A percentile compares a stretch with the other conserved stretches of the same genome.
Conservation (phyloP, 2,113 vertebrate genomes). For the Chionodraco myersi region DNA sequence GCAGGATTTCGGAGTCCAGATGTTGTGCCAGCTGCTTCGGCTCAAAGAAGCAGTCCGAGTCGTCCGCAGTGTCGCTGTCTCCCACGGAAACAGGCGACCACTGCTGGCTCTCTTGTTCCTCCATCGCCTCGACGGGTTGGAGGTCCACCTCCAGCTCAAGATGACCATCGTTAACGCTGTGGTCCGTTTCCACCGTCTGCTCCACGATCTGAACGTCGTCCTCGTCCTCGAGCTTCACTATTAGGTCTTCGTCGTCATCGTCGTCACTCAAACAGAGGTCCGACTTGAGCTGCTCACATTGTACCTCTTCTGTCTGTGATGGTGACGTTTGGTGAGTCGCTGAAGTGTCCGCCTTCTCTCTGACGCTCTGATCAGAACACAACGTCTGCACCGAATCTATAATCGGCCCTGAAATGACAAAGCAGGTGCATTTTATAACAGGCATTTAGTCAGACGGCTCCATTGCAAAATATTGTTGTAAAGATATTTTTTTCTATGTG, state of each 20-base stretch:
- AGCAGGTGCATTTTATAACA: neutral
- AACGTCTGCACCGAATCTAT: constrained; percentile 42
- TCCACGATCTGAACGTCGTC: constrained; percentile 72
- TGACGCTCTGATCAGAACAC: constrained; percentile 39
- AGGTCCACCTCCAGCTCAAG: constrained; percentile 32
- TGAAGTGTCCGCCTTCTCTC: constrained; percentile 42
- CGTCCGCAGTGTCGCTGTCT: constrained; percentile 61
- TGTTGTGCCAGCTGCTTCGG: constrained; percentile 58
- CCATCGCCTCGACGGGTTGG: constrained; percentile 18
- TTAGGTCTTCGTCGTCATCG: constrained; percentile 43
- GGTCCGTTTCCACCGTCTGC: constrained; percentile 27
- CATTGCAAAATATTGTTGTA: too few relatives aligned
- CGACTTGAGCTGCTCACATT: constrained; percentile 5
- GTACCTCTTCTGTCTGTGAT: constrained; percentile 32
- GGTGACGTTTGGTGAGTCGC: constrained; percentile 15
- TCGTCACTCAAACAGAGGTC: constrained; percentile 14
- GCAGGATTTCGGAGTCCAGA: constrained; percentile 69
- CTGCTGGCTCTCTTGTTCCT: constrained; percentile 61
- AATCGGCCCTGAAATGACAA: constrained; percentile 61
- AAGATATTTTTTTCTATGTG: too few relatives aligned
- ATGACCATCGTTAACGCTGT: constrained; percentile 1
- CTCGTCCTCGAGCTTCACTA: constrained; percentile 71
- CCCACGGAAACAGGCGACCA: constrained; percentile 63
- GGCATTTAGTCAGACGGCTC: too few relatives aligned
- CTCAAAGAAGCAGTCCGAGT: constrained; percentile 68